Evolutionary conservation across 1,140 invertebrate genomes (phyloP).

Genomic region (Saxidomus purpurata): DNA sequence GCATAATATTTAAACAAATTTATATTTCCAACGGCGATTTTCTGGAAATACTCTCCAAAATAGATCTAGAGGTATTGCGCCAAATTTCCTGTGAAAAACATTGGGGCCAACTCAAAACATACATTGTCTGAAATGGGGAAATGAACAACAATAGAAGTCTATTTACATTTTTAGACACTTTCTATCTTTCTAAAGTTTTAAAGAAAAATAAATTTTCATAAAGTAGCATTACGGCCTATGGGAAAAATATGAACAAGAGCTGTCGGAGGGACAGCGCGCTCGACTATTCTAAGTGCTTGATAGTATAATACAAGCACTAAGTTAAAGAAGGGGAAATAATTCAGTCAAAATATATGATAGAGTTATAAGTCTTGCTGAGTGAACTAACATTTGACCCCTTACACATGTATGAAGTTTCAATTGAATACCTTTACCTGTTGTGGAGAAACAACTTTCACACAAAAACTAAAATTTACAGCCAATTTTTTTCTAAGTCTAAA

Average conservation of each 20-base stretch:
- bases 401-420: conserved; percentile 5
- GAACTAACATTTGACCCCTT: neutral
- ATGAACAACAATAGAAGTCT: too few relatives aligned
- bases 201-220: too few relatives aligned
- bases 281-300: conserved; percentile 1
- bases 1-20: too few relatives aligned
- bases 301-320: conserved; percentile 1
- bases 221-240: too few relatives aligned
- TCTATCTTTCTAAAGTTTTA: too few relatives aligned
- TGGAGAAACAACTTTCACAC: neutral
- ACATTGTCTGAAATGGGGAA: too few relatives aligned
- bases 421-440: neutral
- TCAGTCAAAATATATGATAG: neutral
- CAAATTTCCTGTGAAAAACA: too few relatives aligned
- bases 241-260: neutral
- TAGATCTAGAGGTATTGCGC: too few relatives aligned
- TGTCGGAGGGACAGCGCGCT: neutral
- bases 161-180: too few relatives aligned
- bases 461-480: neutral
- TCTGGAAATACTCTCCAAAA: too few relatives aligned
- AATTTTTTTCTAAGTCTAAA: neutral
- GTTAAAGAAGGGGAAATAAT: conserved; percentile 1
- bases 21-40: too few relatives aligned
- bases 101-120: too few relatives aligned
- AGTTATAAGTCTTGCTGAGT: neutral